Evolutionary conservation across 2,888 invertebrate genomes (phyloP).

Genomic region (Phyto melanocephala): DNA sequence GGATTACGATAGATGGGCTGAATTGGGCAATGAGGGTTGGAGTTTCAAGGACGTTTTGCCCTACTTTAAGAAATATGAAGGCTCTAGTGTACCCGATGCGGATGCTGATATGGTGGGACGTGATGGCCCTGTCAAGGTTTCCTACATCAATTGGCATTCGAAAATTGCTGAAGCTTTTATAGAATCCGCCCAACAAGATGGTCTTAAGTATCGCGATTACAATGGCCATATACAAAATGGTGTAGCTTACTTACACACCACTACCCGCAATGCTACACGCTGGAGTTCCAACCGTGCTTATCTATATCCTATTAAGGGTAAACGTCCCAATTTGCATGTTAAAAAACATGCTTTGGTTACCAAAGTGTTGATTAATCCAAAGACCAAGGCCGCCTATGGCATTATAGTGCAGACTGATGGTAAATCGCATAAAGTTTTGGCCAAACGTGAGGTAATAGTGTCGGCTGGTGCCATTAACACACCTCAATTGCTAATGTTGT

Average conservation of each 20-base stretch:
- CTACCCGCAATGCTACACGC: slow-evolving; percentile 81
- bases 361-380: slow-evolving; percentile 80
- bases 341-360: slow-evolving; percentile 80
- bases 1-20: slow-evolving; percentile 89
- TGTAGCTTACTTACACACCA: slow-evolving; percentile 83
- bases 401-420: slow-evolving; percentile 80
- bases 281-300: slow-evolving; percentile 83
- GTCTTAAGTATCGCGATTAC: slow-evolving; percentile 84
- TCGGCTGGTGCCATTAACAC: slow-evolving; percentile 88
- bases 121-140: slow-evolving; percentile 81
- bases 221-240: slow-evolving; percentile 83
- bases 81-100: slow-evolving; percentile 81
- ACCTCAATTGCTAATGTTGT: slow-evolving; percentile 89
- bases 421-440: slow-evolving; percentile 79
- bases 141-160: slow-evolving; percentile 81
- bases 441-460: slow-evolving; percentile 84
- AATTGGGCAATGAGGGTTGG: slow-evolving; percentile 86
- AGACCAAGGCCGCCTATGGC: slow-evolving; percentile 80
- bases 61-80: slow-evolving; percentile 89
- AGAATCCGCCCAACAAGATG: slow-evolving; percentile 82
- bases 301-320: slow-evolving; percentile 80
- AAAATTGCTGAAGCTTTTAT: slow-evolving; percentile 83
- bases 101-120: slow-evolving; percentile 79
- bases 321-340: slow-evolving; percentile 81
- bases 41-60: slow-evolving; percentile 85